These are phyloP conservation scores for Macrotis lagotis DNA, from an alignment of 2,113 vertebrate genomes.

Conservation along the genomic window DNA sequence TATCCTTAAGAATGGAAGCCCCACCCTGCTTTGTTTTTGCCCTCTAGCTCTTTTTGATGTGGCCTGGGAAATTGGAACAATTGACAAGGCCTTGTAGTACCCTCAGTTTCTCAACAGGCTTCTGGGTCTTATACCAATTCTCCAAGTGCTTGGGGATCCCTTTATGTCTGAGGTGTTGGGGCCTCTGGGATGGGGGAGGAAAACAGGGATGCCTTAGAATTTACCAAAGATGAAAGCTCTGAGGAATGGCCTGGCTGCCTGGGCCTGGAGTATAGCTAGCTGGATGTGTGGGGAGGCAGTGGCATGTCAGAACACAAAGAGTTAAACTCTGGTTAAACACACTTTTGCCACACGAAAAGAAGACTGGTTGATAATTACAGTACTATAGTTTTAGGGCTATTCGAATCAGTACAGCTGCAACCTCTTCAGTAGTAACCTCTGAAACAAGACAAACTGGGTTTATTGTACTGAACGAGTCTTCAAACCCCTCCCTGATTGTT, in stretches of 20 bases:
- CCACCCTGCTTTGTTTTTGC: neutral
- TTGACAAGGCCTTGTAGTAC: neutral
- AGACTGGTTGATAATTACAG: constrained; percentile 98
- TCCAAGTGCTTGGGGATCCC: neutral
- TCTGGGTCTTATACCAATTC: neutral
- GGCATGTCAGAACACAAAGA: constrained; percentile 84
- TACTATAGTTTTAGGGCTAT: constrained; percentile 91
- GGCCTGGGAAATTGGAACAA: neutral
- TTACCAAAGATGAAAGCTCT: neutral
- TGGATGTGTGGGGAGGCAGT: constrained; percentile 6
- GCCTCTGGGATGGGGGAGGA: no score
- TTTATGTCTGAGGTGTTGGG: neutral
- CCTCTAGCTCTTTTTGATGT: neutral
- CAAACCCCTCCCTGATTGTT: constrained; percentile 94
- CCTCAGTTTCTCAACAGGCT: neutral
- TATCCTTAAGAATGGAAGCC: neutral
- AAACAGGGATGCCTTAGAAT: neutral
- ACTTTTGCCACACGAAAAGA: constrained; percentile 90
- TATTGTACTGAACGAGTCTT: constrained; percentile 96
- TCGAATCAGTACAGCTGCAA: constrained; percentile 98
- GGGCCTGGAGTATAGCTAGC: neutral
- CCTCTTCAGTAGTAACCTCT: constrained; percentile 97
- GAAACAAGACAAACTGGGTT: constrained; percentile 93
- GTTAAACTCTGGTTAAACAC: constrained; percentile 91
- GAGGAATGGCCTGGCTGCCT: neutral